Evolutionary conservation across 2,113 vertebrate species (phyloP), one percentile per base, ranked within the genome.

Genomic region (Grantiella picta): DNA sequence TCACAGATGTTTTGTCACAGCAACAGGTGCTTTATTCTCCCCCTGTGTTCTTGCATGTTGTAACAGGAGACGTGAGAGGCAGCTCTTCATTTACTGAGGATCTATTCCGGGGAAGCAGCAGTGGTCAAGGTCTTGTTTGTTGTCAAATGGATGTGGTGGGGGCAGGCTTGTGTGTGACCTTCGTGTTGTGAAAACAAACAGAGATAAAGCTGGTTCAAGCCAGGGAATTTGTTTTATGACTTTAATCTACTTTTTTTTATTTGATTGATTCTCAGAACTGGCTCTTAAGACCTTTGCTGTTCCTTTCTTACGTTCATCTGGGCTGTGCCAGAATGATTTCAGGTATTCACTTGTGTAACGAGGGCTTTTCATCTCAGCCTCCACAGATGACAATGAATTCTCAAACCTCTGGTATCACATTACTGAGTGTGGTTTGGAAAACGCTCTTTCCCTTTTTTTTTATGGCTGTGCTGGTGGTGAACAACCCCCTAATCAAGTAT

Each of bases 121-220:
- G 18, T 10, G 33, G 54, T 80, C 59, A 54, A 49, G 75, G 56
- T 80, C 85, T 70, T 31, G 50, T 57, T 80, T 85, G 73, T 64
- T 79, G 68, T 91, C 85, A 66, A 0, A 29, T 13, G 25, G 54
- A 47, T 1, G 0, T 63, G 54, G 29, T 2, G 1, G n/a, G 72
- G 49, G 27, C 65, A 86, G 60, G 54, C 2, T 0, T 42, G 7
- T 31, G 8, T 44, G 71, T 90, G 93, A 92, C 70, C 82, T 94
- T 89, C 56, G 4, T 73, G 54, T 33, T 4, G 15, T 76, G 47
- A 73, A 90, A 91, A 68, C 28, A 70, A 71, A 63, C 65, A 25
- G 49, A 71, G 45, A 42, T 6, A 22, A 44, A 64, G 31, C 54
- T 82, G 7, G 3, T 63, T 85, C 14, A 10, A 45, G 28, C 31